phyloP scores from a whole-genome alignment of 2,113 vertebrate species.

The Brienomyrus longianalis region DNA sequence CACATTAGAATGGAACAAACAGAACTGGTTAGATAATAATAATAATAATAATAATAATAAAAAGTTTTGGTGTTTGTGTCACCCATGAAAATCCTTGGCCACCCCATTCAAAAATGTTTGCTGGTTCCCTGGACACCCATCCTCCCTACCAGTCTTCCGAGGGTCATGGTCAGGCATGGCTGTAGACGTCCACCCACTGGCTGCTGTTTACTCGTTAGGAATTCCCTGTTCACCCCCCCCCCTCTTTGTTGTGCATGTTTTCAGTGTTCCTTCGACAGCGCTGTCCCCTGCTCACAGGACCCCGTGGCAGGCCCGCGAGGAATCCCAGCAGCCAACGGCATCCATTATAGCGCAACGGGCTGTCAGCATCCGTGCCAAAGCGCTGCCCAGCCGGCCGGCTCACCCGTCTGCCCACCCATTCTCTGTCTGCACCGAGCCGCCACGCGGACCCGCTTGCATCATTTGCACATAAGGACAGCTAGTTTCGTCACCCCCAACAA shows the following conservation, averaged over 20 bases:
- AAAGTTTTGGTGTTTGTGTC: neutral
- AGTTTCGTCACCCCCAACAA: neutral
- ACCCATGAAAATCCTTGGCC: neutral
- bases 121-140: neutral
- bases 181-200: neutral
- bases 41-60: neutral
- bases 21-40: neutral
- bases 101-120: neutral
- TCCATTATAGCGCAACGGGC: neutral
- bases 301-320: neutral
- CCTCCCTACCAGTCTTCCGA: neutral
- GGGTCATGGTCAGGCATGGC: neutral
- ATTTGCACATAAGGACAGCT: conserved; percentile 28
- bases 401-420: neutral
- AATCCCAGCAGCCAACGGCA: neutral
- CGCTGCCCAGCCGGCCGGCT: neutral
- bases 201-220: neutral
- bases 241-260: neutral
- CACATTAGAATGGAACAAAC: neutral
- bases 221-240: neutral
- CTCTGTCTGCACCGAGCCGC: neutral
- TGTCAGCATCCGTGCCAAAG: neutral
- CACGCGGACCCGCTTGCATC: conserved; percentile 29
- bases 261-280: neutral
- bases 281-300: neutral